Evolutionary conservation across 2,888 invertebrate genomes (phyloP), one percentile per base, ranked within the genome.

Genomic region (Scaptomyza polygonia): DNA sequence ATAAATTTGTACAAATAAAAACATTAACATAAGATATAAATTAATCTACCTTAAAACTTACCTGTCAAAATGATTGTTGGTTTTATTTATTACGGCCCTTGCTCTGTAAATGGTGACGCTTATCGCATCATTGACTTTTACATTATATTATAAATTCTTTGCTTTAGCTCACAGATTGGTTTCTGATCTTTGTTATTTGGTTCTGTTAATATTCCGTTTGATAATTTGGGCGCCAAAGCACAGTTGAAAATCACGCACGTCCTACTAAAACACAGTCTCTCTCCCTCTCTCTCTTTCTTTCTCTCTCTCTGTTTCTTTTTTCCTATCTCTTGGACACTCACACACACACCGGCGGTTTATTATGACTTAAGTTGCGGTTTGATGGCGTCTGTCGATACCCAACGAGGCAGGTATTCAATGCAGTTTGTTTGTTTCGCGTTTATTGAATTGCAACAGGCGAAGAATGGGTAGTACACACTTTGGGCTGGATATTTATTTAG

Each of bases 201-300:
- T 59, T 66, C 49, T 29, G 70, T 64, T 80, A 63, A 67, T 78
- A 52, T 54, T 30, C 36, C 43, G 51, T 42, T 67, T 39, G 40
- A 57, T 72, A 62, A 57, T 73, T 81, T 81, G 59, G 72, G 86
- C 80, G 83, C 80, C 83, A 81, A 84, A 78, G 78, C 77, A 84
- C 82, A 80, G 84, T 86, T 70, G 68, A 58, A 54, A 52, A 65
- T 30, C 42, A 36, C 32, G 40, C 56, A 32, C 27, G 29, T 5
- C 12, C 1, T 27, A n/a, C 14, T 9, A n/a, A 8, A 56, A 25
- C 16, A 14, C 16, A 36, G 53, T 8, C 54, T 39, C 6, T 39
- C n/a, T 34, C 18, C 21, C 16, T 32, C 9, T 42, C 42, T 4
- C 34, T 42, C 54, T 30, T 16, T 29, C 44, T 1, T 18, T 1